phyloP scores from a whole-genome alignment of 2,113 vertebrate genomes.

The Butastur rufipennis region DNA sequence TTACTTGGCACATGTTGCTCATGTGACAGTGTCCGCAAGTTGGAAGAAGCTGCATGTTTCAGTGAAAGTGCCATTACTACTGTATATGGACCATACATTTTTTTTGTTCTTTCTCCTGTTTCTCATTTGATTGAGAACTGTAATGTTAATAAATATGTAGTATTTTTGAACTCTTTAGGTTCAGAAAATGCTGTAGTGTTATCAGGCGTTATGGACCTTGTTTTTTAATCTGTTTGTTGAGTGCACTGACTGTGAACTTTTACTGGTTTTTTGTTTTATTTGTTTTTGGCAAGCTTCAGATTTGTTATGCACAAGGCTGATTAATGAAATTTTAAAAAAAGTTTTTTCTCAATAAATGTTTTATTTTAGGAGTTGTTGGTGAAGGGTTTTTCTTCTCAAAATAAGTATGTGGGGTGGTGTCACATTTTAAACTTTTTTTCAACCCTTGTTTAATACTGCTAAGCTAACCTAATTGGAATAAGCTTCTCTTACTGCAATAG shows the following conservation, averaged over 20 bases:
- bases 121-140: constrained; percentile 63
- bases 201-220: constrained; percentile 67
- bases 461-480: background rate
- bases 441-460: background rate
- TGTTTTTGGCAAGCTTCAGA: constrained; percentile 72
- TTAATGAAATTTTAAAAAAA: constrained; percentile 68
- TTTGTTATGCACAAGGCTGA: constrained; percentile 77
- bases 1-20: constrained; percentile 81
- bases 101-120: constrained; percentile 45
- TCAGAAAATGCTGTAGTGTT: constrained; percentile 71
- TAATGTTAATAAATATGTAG: constrained; percentile 68
- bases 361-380: constrained; percentile 80
- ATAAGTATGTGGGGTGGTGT: background rate
- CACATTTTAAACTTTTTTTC: background rate
- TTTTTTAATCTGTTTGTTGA: constrained; percentile 72
- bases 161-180: constrained; percentile 70
- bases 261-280: constrained; percentile 60
- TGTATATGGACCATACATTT: constrained; percentile 75
- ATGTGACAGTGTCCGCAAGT: constrained; percentile 75
- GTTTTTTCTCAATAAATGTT: constrained; percentile 85
- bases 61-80: constrained; percentile 85
- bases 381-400: background rate
- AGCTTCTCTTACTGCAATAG: background rate
- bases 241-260: constrained; percentile 82
- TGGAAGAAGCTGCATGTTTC: constrained; percentile 85